A percentile compares a stretch with the other conserved stretches of the same genome.
These are phyloP conservation scores for Noctuana brunneofusca DNA, from an alignment of 2,888 invertebrate genomes.

Conservation along the genomic window DNA sequence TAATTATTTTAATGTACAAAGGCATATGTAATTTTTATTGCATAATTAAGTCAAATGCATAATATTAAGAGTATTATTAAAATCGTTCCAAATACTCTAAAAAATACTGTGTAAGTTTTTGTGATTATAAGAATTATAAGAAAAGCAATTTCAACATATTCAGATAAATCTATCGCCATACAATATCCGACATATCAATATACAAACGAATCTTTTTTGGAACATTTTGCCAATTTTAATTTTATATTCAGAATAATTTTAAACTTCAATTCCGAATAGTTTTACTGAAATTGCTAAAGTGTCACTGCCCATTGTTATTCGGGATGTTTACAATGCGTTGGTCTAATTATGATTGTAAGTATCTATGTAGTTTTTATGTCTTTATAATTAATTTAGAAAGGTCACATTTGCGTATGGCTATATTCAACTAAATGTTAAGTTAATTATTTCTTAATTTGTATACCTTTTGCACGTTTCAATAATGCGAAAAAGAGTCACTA, in stretches of 20 bases:
- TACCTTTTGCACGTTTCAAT: no score
- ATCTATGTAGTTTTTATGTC: not conserved
- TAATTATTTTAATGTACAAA: not conserved
- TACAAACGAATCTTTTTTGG: conserved; percentile 38
- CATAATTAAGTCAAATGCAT: conserved; percentile 31
- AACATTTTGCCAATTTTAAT: conserved; percentile 24
- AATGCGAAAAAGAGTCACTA: no score
- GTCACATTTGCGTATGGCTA: not conserved
- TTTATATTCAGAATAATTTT: conserved; percentile 1
- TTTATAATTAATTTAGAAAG: not conserved
- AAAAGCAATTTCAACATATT: conserved; percentile 62
- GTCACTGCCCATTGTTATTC: conserved; percentile 29
- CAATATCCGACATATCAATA: conserved; percentile 70
- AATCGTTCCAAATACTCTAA: conserved; percentile 24
- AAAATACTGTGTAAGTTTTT: conserved; percentile 8
- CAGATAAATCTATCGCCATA: conserved; percentile 46
- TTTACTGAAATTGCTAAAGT: not conserved
- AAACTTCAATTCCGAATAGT: not conserved
- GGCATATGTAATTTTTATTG: not conserved
- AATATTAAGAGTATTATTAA: conserved; percentile 13
- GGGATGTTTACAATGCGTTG: not conserved
- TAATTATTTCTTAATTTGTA: no score
- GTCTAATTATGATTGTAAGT: not conserved
- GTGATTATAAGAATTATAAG: conserved; percentile 4
- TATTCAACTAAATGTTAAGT: not conserved